Conservation (phyloP, 2,888 invertebrate genomes). For the Nycteola revayana region DNA sequence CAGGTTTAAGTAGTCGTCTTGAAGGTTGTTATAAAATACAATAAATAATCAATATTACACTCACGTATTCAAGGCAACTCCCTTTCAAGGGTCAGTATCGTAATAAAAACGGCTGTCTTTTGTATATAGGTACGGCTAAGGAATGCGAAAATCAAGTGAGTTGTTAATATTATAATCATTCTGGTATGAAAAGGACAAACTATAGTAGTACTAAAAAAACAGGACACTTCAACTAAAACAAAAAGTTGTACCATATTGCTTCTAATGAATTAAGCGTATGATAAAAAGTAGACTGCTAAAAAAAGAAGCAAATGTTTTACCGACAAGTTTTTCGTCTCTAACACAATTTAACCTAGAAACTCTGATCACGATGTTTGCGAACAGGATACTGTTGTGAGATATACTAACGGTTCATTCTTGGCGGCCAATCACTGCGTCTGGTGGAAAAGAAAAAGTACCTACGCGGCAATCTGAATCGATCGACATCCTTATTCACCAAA, state of each 20-base stretch:
- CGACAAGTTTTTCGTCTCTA: conserved; percentile 27
- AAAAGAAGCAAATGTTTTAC: too few species aligned
- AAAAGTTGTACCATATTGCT: too few species aligned
- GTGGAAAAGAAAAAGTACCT: conserved; percentile 16
- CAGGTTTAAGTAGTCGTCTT: conserved; percentile 8
- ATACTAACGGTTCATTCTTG: conserved; percentile 30
- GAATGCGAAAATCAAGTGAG: neutral
- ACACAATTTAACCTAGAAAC: conserved; percentile 37
- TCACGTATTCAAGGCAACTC: neutral
- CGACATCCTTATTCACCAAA: conserved; percentile 15
- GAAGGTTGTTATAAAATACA: conserved; percentile 16
- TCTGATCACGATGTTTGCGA: conserved; percentile 33
- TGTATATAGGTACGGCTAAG: neutral
- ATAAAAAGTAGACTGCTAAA: too few species aligned
- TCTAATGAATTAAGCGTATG: too few species aligned
- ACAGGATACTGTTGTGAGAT: conserved; percentile 36
- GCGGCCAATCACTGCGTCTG: conserved; percentile 14
- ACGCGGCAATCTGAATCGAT: conserved; percentile 2
- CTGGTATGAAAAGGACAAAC: too few species aligned
- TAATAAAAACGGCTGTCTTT: neutral
- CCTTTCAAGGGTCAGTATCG: conserved; percentile 1
- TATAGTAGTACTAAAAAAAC: too few species aligned
- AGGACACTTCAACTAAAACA: too few species aligned
- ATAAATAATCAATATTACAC: conserved; percentile 3
- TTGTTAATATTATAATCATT: too few species aligned